phyloP scores from a whole-genome alignment of 2,888 invertebrate genomes.

The Dysmachus trigonus region DNA sequence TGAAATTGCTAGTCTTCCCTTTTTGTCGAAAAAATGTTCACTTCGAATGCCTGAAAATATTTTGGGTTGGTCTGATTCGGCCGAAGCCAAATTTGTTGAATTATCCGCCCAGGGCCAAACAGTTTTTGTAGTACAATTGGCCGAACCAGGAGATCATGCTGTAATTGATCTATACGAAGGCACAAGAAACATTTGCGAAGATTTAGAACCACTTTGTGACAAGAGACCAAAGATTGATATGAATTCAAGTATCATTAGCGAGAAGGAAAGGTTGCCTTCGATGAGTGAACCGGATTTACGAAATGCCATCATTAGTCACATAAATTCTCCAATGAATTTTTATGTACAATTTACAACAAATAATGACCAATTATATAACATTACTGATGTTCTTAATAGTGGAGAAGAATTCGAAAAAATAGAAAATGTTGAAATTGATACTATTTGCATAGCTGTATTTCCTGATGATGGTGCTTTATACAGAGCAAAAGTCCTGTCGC shows the following conservation, averaged over 20 bases:
- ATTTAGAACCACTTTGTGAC: slow-evolving; percentile 69
- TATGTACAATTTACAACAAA: slow-evolving; percentile 78
- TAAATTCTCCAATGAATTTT: slow-evolving; percentile 78
- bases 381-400: slow-evolving; percentile 61
- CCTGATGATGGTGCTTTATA: slow-evolving; percentile 86
- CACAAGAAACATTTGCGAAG: slow-evolving; percentile 71
- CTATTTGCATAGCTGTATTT: slow-evolving; percentile 79
- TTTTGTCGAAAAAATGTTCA: slow-evolving; percentile 71
- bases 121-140: slow-evolving; percentile 74
- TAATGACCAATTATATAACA: slow-evolving; percentile 67
- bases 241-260: slow-evolving; percentile 37
- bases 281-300: slow-evolving; percentile 41
- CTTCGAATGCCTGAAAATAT: slow-evolving; percentile 70
- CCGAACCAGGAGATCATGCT: slow-evolving; percentile 73
- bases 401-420: slow-evolving; percentile 26
- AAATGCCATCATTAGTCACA: slow-evolving; percentile 74
- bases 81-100: slow-evolving; percentile 73
- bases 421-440: slow-evolving; percentile 57
- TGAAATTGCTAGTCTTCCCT: slow-evolving; percentile 69
- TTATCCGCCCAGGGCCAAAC: slow-evolving; percentile 76
- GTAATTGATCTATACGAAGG: slow-evolving; percentile 71
- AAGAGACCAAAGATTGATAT: slow-evolving; percentile 52
- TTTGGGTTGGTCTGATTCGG: slow-evolving; percentile 72
- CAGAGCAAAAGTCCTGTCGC: slow-evolving; percentile 83
- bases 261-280: slow-evolving; percentile 48